phyloP scores from a whole-genome alignment of 2,113 vertebrate species.

The Scophthalmus maximus region DNA sequence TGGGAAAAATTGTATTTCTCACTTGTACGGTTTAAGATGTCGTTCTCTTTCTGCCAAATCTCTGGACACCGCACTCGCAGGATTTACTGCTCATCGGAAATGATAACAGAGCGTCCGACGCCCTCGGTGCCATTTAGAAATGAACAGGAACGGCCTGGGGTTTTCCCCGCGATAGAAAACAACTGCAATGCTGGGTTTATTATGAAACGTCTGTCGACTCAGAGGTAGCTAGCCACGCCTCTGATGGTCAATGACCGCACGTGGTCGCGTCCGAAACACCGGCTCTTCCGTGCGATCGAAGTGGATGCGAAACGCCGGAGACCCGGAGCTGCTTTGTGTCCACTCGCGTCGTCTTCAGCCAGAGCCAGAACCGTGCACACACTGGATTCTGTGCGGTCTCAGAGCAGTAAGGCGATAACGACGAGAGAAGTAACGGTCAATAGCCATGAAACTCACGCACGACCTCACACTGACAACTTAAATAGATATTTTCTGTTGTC shows the following conservation, averaged over 20 bases:
- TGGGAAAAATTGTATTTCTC: slow-evolving; percentile 69
- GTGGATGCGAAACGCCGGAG: slow-evolving; percentile 30
- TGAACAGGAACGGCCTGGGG: background rate
- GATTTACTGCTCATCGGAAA: slow-evolving; percentile 59
- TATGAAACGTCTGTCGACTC: slow-evolving; percentile 18
- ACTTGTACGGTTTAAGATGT: slow-evolving; percentile 50
- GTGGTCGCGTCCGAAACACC: too few species aligned
- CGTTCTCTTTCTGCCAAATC: slow-evolving; percentile 45
- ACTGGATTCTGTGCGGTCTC: slow-evolving; percentile 42
- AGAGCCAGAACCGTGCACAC: slow-evolving; percentile 25
- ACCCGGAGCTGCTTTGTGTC: slow-evolving; percentile 14
- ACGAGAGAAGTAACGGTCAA: slow-evolving; percentile 23
- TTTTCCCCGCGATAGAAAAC: slow-evolving; percentile 40
- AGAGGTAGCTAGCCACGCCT: too few species aligned
- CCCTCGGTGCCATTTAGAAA: slow-evolving; percentile 13
- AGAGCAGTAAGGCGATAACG: slow-evolving; percentile 30
- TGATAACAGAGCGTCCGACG: slow-evolving; percentile 38
- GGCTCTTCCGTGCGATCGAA: background rate
- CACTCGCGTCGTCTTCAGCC: slow-evolving; percentile 27
- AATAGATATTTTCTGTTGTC: slow-evolving; percentile 40
- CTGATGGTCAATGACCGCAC: too few species aligned
- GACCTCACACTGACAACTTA: slow-evolving; percentile 56
- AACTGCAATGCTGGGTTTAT: slow-evolving; percentile 34
- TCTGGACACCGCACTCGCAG: slow-evolving; percentile 29
- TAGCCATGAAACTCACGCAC: slow-evolving; percentile 45